Base-by-base conservation (phyloP, 2,888 invertebrate species). In the Hyppa rectilinea region DNA sequence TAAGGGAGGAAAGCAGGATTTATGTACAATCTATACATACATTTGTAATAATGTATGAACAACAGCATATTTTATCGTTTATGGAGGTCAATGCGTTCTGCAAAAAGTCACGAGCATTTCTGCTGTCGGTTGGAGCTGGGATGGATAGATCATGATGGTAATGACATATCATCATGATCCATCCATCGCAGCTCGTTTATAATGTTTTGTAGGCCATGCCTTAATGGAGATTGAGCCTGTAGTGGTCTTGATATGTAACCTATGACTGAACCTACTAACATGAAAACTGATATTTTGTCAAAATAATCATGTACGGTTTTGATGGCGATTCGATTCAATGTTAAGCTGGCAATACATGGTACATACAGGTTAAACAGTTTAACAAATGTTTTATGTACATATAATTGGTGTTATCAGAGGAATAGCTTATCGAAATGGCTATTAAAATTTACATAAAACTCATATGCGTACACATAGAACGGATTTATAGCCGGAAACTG, bases 1-100 rank as follows among this genome's bases (percentile, higher is more conserved):
- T 81, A 81, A 64, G 78, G 78, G 82, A 67, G 64, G 78, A 78
- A 71, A 79, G 67, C 78, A 61, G 82, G 78, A 71, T 71, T 81
- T 81, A 79, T 71, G 59, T 52, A 52, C 70, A 63, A n/a, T 67
- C 56, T 64, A 62, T 65, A 75, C 52, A 58, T 59, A 67, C 53
- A 66, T 36, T 70, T 34, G 70, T 67, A 70, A 63, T 78, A 73
- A 81, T 55, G 65, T 81, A 78, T 78, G 59, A 76, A 81, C 65
- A 78, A 69, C 70, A 55, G 81, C 47, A 81, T 70, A 81, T 60
- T 70, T 76, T 60, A 81, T 81, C 65, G 59, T 70, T 47, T 63
- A 69, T 62, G 59, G 58, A 75, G 81, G 81, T 76, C 71, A 78
- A 47, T 43, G 53, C 14, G 43, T 50, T 50, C 62, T 52, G 55